Percentiles rank a stretch among this genome's conserved stretches.
phyloP scores from a whole-genome alignment of 2,888 invertebrate genomes.

The Aquatica leii region DNA sequence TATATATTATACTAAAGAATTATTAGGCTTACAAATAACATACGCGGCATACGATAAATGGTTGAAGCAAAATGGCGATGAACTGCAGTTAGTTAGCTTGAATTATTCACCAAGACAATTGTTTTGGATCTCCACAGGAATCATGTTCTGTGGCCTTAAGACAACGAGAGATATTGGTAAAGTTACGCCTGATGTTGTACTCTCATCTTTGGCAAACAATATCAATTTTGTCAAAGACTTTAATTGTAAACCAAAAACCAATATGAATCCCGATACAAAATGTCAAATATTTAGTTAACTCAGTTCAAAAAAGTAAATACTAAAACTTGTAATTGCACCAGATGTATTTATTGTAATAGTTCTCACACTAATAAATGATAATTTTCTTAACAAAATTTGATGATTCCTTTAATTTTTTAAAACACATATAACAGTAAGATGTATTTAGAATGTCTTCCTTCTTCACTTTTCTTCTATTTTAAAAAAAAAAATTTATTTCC shows the following conservation, averaged over 20 bases:
- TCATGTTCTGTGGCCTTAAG: neutral
- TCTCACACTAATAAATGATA: no score
- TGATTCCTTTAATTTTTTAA: no score
- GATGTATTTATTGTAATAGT: no score
- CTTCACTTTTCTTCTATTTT: no score
- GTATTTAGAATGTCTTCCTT: no score
- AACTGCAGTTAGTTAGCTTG: constrained; percentile 13
- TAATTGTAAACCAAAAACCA: constrained; percentile 21
- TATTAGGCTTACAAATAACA: constrained; percentile 3
- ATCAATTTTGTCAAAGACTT: constrained; percentile 27
- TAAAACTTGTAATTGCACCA: no score
- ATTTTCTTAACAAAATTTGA: no score
- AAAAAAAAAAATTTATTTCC: no score
- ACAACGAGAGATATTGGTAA: neutral
- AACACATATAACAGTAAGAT: no score
- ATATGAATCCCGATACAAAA: constrained; percentile 25
- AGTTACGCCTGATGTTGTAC: constrained; percentile 7
- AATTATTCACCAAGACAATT: constrained; percentile 63
- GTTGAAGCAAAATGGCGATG: constrained; percentile 16
- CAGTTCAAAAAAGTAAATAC: no score
- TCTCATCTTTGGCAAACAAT: constrained; percentile 14
- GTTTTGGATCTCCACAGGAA: constrained; percentile 18
- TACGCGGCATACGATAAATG: constrained; percentile 18
- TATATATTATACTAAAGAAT: constrained; percentile 1
- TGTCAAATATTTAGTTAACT: constrained; percentile 14